Evolutionary conservation across 2,113 vertebrate genomes (phyloP).

Genomic region (Phrynosoma platyrhinos): DNA sequence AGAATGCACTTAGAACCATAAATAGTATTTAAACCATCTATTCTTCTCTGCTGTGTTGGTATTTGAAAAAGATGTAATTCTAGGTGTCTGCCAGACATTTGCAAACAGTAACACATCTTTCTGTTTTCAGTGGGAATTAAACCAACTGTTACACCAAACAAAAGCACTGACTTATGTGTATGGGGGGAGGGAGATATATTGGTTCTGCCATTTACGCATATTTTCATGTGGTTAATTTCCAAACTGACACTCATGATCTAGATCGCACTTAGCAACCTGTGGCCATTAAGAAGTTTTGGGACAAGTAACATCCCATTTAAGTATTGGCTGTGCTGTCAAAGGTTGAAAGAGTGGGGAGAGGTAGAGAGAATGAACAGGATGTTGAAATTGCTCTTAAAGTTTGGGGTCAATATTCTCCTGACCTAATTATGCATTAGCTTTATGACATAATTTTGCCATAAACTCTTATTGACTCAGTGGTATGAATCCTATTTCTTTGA

Average conservation of each 20-base stretch:
- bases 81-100: neutral
- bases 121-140: slow-evolving; percentile 2
- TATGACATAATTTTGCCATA: neutral
- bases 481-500: neutral
- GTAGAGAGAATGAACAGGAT: neutral
- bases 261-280: too few species aligned
- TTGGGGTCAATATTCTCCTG: neutral
- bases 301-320: too few species aligned
- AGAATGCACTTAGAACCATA: neutral
- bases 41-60: neutral
- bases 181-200: neutral
- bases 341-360: too few species aligned
- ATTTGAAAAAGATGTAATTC: neutral
- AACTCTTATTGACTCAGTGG: too few species aligned
- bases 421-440: neutral
- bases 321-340: neutral
- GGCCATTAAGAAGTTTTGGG: neutral
- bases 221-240: neutral
- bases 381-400: neutral
- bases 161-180: neutral
- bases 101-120: neutral
- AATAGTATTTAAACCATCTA: slow-evolving; percentile 21
- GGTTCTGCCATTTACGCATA: neutral
- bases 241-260: neutral
- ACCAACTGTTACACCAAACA: neutral